Conservation (phyloP, 2,113 vertebrate genomes). For the Sus scrofa region T2T-Sscrofa CM000824.6:29190501-29191000, state of each 20-base stretch:
- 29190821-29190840: not conserved
- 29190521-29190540: not conserved
- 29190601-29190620: not conserved
- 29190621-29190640: slow-evolving; percentile 40
- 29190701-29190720: not conserved
- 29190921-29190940: not conserved
- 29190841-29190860: not conserved
- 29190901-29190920: not conserved
- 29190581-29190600: not conserved
- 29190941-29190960: not conserved
- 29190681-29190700: not conserved
- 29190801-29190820: not conserved
- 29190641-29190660: slow-evolving; percentile 30
- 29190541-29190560: not conserved
- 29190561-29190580: not conserved
- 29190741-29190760: not conserved
- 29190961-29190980: not conserved
- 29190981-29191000: not conserved
- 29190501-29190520: not conserved
- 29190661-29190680: not conserved
- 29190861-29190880: not conserved
- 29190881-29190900: not conserved
- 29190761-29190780: not conserved
- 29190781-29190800: not conserved
- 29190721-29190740: not conserved